These are phyloP conservation scores for Idris sp. DNA, from an alignment of 1,140 invertebrate genomes.

Conservation along the genomic window DNA sequence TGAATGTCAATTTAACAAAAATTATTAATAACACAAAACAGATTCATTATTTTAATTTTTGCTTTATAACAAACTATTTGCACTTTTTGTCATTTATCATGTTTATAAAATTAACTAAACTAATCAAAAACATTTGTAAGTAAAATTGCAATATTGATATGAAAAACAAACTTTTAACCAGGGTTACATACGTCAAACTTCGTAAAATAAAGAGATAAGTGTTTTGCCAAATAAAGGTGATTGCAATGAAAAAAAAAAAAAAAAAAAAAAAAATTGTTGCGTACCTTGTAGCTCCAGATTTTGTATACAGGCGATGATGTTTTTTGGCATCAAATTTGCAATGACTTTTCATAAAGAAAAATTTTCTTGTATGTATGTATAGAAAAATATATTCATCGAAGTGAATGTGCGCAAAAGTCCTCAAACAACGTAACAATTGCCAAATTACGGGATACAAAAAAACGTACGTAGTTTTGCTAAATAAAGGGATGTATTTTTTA, in stretches of 20 bases:
- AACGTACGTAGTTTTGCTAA: constrained; percentile 57
- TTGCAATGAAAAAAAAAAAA: constrained; percentile 34
- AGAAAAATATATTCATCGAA: constrained; percentile 20
- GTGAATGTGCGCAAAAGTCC: constrained; percentile 4
- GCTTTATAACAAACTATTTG: too few relatives aligned
- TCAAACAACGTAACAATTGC: constrained; percentile 27
- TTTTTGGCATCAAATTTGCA: constrained; percentile 34
- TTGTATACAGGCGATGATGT: constrained; percentile 39
- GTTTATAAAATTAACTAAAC: too few relatives aligned
- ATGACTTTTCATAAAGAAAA: constrained; percentile 8
- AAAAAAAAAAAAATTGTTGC: too few relatives aligned
- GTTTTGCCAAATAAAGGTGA: constrained; percentile 50
- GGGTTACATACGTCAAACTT: constrained; percentile 30
- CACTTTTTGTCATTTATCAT: too few relatives aligned
- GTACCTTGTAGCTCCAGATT: constrained; percentile 50
- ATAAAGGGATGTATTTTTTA: constrained; percentile 42
- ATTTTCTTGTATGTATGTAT: constrained; percentile 30
- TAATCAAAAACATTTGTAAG: constrained; percentile 31
- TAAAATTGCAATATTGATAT: too few relatives aligned
- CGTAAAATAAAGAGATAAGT: constrained; percentile 34
- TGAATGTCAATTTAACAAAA: too few relatives aligned
- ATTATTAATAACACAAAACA: too few relatives aligned
- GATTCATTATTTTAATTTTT: too few relatives aligned
- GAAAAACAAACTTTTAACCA: constrained; percentile 26
- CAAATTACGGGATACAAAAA: constrained; percentile 43